Percentiles rank a stretch among this genome's conserved stretches.
Evolutionary conservation across 37 sponge, comb jelly and placozoan species (phyloP).

Genomic region (Eunapius fragilis): DNA sequence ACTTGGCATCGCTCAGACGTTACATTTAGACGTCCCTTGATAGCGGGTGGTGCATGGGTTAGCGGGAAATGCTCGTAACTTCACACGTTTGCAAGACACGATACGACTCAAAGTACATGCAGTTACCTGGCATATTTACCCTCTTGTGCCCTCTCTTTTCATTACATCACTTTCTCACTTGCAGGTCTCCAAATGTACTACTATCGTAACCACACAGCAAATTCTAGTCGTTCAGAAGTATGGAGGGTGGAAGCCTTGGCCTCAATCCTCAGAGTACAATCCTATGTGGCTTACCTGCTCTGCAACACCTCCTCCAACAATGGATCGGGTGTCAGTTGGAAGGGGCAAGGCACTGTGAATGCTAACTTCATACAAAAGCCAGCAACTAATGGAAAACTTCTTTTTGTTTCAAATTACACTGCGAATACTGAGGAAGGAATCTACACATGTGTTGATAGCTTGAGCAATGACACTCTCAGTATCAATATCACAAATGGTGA

Average conservation of each 20-base stretch:
- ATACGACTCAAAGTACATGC: no score
- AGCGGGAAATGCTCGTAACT: no score
- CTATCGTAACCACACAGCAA: not conserved
- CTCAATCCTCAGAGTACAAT: not conserved
- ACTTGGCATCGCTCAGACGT: no score
- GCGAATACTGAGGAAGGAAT: not conserved
- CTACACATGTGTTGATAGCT: constrained; percentile 15
- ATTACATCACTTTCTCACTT: not conserved
- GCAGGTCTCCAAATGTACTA: not conserved
- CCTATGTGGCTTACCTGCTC: not conserved
- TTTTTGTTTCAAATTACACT: not conserved
- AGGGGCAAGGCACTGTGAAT: not conserved
- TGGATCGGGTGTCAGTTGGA: constrained; percentile 18
- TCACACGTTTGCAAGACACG: no score
- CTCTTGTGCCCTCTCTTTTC: not conserved
- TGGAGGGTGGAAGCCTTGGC: constrained; percentile 43
- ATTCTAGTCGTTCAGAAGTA: not conserved
- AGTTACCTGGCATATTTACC: not conserved
- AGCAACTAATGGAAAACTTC: not conserved
- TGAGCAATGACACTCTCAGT: not conserved
- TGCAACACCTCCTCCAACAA: constrained; percentile 32
- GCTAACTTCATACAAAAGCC: not conserved
- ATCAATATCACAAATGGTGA: constrained; percentile 24
- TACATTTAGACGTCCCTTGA: no score
- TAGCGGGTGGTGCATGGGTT: no score